Conservation (phyloP, 2,888 invertebrate species). For the Cheilosia vulpina region DNA sequence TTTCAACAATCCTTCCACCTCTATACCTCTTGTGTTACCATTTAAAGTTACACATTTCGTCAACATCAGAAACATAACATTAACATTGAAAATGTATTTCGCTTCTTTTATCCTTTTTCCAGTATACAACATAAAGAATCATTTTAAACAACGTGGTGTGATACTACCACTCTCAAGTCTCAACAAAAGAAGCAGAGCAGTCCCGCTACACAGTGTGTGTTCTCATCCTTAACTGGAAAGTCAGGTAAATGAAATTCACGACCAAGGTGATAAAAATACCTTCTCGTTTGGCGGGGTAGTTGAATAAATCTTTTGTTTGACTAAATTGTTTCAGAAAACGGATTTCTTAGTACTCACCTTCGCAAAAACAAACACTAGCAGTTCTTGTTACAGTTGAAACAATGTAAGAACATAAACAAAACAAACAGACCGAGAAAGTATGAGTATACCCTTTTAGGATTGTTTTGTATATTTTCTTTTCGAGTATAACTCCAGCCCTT, state of each 20-base stretch:
- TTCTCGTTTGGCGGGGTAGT: conserved; percentile 8
- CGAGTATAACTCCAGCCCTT: conserved; percentile 40
- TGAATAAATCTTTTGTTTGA: conserved; percentile 53
- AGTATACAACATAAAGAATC: conserved; percentile 15
- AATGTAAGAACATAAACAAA: conserved; percentile 1
- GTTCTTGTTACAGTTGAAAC: conserved; percentile 19
- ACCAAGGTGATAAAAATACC: not conserved
- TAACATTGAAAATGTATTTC: conserved; percentile 27
- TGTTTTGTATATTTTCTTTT: not conserved
- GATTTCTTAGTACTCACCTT: conserved; percentile 23
- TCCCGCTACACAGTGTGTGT: conserved; percentile 18
- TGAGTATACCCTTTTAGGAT: conserved; percentile 25
- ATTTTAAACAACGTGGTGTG: conserved; percentile 6
- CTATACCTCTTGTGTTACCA: conserved; percentile 1
- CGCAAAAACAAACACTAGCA: not conserved
- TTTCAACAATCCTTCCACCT: not conserved
- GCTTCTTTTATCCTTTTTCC: conserved; percentile 8
- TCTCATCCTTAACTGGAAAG: conserved; percentile 41
- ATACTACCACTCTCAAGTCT: not conserved
- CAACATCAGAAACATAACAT: conserved; percentile 26
- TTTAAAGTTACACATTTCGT: conserved; percentile 4
- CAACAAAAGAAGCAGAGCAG: conserved; percentile 4
- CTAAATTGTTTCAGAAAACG: conserved; percentile 33
- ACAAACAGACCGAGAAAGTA: not conserved
- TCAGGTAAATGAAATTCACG: conserved; percentile 60